These are phyloP conservation scores for Melipona quadrifasciata DNA, from an alignment of 1,140 invertebrate species.

Conservation along the genomic window DNA sequence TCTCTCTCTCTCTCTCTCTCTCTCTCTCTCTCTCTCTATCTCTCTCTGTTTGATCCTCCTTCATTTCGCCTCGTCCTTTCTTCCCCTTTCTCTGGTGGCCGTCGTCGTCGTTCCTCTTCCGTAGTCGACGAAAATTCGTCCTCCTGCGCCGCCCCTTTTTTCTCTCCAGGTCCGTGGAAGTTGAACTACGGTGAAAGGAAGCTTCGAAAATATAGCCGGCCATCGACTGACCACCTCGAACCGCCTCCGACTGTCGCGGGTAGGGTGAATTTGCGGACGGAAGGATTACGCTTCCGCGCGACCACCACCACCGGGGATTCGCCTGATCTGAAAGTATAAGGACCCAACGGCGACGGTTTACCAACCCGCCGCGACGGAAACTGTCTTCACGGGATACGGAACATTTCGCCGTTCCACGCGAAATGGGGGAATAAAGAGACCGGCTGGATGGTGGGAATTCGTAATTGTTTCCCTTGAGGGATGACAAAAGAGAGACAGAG, in stretches of 20 bases:
- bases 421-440: background rate
- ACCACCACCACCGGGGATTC: slow-evolving; percentile 18
- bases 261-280: background rate
- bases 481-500: background rate
- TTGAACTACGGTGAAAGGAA: slow-evolving; percentile 53
- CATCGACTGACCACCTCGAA: slow-evolving; percentile 55
- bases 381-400: background rate
- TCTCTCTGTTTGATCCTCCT: slow-evolving; percentile 5
- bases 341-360: slow-evolving; percentile 5
- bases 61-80: slow-evolving; percentile 32
- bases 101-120: slow-evolving; percentile 14
- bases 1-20: background rate
- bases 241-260: slow-evolving; percentile 29
- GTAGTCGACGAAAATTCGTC: slow-evolving; percentile 22
- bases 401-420: background rate
- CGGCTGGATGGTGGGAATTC: background rate
- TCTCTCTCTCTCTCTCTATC: background rate
- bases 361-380: background rate
- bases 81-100: background rate
- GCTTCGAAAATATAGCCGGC: slow-evolving; percentile 58
- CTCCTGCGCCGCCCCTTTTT: slow-evolving; percentile 20
- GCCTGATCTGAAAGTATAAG: slow-evolving; percentile 66
- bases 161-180: slow-evolving; percentile 3
- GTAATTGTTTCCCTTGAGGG: slow-evolving; percentile 21
- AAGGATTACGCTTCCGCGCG: slow-evolving; percentile 49